These are phyloP conservation scores for Chrysolina haemoptera DNA, from an alignment of 2,888 invertebrate genomes.

Conservation along the genomic window DNA sequence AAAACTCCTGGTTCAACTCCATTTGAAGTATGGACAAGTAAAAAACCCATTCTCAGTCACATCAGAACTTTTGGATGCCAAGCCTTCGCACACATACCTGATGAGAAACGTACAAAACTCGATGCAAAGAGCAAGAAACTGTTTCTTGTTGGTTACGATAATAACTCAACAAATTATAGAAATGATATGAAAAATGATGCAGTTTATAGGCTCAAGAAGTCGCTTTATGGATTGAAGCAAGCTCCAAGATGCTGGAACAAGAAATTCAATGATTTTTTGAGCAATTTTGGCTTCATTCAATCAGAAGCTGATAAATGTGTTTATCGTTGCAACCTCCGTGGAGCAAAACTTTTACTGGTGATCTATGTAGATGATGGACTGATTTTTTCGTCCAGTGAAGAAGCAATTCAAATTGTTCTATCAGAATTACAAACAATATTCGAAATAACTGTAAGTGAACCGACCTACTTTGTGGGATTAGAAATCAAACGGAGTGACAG, in stretches of 20 bases:
- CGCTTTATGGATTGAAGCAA: constrained; percentile 63
- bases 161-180: constrained; percentile 28
- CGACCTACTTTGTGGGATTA: constrained; percentile 37
- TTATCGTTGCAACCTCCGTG: background rate
- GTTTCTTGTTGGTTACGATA: constrained; percentile 35
- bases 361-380: background rate
- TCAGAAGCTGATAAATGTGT: constrained; percentile 52
- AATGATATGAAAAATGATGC: background rate
- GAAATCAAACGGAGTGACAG: constrained; percentile 31
- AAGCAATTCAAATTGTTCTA: background rate
- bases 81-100: constrained; percentile 30
- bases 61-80: constrained; percentile 31
- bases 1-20: constrained; percentile 34
- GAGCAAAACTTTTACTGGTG: background rate
- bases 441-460: constrained; percentile 28
- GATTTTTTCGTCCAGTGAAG: background rate
- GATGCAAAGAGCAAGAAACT: constrained; percentile 29
- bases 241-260: constrained; percentile 56
- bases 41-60: constrained; percentile 25
- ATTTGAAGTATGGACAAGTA: constrained; percentile 31
- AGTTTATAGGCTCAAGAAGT: background rate
- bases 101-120: constrained; percentile 17
- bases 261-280: constrained; percentile 54
- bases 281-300: constrained; percentile 52
- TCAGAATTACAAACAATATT: background rate